These are phyloP conservation scores for Indicator maculatus DNA, from an alignment of 2,113 vertebrate genomes.

Conservation along the genomic window DNA sequence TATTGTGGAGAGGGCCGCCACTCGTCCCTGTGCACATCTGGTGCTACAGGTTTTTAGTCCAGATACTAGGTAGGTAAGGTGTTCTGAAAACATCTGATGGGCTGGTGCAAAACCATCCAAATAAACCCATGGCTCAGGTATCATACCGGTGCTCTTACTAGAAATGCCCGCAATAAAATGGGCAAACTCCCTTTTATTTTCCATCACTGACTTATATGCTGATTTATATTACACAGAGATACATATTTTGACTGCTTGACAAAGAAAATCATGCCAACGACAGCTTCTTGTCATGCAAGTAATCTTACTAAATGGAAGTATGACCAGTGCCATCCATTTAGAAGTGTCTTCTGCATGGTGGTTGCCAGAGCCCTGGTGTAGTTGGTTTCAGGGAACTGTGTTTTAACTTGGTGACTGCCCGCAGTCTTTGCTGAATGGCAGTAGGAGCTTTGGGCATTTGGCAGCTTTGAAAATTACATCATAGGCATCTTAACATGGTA, in stretches of 20 bases:
- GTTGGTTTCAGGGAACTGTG: neutral
- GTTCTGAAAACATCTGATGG: neutral
- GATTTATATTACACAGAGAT: neutral
- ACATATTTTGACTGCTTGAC: conserved; percentile 32
- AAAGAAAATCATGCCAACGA: neutral
- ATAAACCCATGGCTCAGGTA: neutral
- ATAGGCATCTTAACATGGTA: conserved; percentile 22
- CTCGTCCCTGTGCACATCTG: neutral
- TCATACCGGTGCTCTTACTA: fast-evolving
- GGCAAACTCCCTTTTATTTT: neutral
- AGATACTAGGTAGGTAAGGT: neutral
- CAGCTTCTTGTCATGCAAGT: neutral
- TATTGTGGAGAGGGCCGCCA: neutral
- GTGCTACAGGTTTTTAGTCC: neutral
- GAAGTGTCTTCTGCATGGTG: neutral
- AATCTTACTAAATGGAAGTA: neutral
- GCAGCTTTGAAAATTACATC: conserved; percentile 44
- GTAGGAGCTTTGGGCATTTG: conserved; percentile 1
- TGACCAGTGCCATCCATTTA: neutral
- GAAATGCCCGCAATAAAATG: neutral
- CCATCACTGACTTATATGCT: neutral
- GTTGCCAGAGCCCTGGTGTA: neutral
- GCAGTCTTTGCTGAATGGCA: neutral
- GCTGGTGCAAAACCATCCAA: neutral
- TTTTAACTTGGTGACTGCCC: neutral